These are phyloP conservation scores for Pholis gunnellus DNA, from an alignment of 2,113 vertebrate species.

Conservation along the genomic window DNA sequence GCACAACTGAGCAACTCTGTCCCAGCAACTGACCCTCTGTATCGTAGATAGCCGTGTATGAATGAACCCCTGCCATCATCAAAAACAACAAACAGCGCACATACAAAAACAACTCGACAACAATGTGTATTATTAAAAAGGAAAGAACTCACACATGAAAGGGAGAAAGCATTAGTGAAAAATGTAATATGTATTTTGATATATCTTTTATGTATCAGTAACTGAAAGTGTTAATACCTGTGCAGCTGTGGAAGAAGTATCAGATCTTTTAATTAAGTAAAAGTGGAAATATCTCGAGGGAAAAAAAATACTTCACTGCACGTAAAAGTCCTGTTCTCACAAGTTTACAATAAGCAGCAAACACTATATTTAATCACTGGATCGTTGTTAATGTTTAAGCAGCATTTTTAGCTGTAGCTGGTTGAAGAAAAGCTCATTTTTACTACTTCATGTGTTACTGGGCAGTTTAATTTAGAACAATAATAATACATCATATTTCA, in stretches of 20 bases:
- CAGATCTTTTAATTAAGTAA: not conserved
- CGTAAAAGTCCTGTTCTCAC: not conserved
- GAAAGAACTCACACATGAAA: not conserved
- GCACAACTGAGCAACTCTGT: not conserved
- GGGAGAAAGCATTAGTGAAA: not conserved
- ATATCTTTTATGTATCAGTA: not conserved
- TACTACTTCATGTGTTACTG: not conserved
- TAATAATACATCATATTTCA: not conserved
- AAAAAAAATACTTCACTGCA: not conserved
- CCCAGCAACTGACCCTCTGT: conserved; percentile 14
- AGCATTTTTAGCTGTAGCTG: not conserved
- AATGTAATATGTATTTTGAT: not conserved
- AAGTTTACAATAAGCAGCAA: not conserved
- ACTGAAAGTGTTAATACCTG: not conserved
- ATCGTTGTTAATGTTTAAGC: not conserved
- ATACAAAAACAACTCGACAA: too few relatives aligned
- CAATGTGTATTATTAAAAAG: not conserved
- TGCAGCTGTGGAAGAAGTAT: not conserved
- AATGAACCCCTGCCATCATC: not conserved
- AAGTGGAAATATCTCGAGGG: not conserved
- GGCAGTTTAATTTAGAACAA: not conserved
- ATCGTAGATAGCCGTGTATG: not conserved
- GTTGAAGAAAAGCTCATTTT: not conserved
- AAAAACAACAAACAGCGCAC: not conserved
- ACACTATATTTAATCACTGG: not conserved